Base-by-base conservation (phyloP, 2,888 invertebrate genomes). In the Pocota personata region DNA sequence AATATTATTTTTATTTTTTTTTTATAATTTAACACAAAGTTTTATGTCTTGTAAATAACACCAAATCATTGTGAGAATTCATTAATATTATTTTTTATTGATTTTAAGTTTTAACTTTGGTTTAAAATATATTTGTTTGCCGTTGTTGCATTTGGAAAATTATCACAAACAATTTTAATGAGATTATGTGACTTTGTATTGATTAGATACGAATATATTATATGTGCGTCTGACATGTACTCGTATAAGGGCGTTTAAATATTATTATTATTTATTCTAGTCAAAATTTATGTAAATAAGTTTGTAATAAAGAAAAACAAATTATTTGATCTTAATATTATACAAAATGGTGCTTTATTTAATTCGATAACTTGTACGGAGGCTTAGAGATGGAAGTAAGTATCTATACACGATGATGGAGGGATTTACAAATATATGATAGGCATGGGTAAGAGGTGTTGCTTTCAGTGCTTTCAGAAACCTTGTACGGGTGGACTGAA, bases 281-380 rank as follows among this genome's bases (percentile, higher is more conserved):
- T 86, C 86, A 86, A 86, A 86, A 86, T 86, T 86, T 86, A 86
- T 82, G 82, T 82, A 82, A 80, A 86, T 86, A 86, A 86, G 86
- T 82, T 86, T 86, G 82, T 82, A 82, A 82, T 86, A 86, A 86
- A 86, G 27, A 80, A 69, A 79, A 62, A 80, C 60, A 66, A 86
- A 60, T 86, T 77, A 86, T 77, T 71, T 82, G 60, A 86, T 77
- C 60, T 43, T 43, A 78, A 79, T 46, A 50, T 62, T 48, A 60
- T 40, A 32, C 19, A 52, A 57, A 14, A 8, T 2, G 21, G 3
- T 32, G 4, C 46, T 58, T 52, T 43, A 19, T 46, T 62, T 62
- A 8, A 14, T 4, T 40, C 5, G 0, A 5, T 4, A 4, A 14
- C 43, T n/a, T n/a, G n/a, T n/a, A n/a, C n/a, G n/a, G n/a, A n/a